phyloP scores from a whole-genome alignment of 2,113 vertebrate species.

The Cyprinus carpio region DNA sequence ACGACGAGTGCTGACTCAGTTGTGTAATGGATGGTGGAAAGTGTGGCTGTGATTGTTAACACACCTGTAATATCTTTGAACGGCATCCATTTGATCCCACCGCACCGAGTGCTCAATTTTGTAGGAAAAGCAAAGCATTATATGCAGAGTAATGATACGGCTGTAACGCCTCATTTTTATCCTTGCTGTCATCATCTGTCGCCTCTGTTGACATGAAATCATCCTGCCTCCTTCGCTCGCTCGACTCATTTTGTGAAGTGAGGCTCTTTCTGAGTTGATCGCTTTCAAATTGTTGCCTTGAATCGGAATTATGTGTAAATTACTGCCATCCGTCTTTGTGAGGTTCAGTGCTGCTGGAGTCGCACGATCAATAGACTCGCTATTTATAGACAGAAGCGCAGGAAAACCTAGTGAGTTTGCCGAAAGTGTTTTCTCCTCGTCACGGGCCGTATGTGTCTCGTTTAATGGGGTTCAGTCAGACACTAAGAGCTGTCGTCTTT shows the following conservation, averaged over 20 bases:
- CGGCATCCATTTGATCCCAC: background rate
- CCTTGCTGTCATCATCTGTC: slow-evolving; percentile 9
- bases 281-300: background rate
- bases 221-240: background rate
- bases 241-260: background rate
- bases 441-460: background rate
- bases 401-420: background rate
- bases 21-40: background rate
- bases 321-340: background rate
- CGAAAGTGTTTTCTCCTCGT: background rate
- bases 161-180: background rate
- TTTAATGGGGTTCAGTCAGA: background rate
- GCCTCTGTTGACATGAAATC: background rate
- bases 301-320: slow-evolving; percentile 20
- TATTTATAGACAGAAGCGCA: background rate
- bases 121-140: background rate
- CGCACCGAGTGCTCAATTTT: background rate
- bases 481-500: background rate
- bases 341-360: background rate
- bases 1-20: background rate
- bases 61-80: background rate
- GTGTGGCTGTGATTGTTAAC: background rate
- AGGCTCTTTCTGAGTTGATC: background rate
- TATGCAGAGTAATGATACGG: background rate
- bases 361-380: background rate